Conservation (phyloP, 2,888 invertebrate genomes). For the Beris chalybata region DNA sequence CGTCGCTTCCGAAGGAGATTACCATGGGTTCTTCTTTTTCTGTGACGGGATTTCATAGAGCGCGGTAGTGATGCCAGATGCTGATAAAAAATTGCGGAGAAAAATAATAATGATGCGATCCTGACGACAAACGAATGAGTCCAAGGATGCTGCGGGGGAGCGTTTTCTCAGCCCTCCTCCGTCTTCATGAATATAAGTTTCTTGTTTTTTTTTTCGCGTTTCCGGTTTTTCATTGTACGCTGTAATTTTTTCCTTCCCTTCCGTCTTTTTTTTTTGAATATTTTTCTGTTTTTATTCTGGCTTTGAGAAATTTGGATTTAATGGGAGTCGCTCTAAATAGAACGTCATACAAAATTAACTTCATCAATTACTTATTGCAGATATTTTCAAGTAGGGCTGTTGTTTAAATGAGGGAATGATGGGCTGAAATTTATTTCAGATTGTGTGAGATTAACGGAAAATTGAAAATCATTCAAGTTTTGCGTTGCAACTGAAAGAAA, state of each 20-base stretch:
- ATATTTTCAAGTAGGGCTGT: no score
- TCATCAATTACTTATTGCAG: no score
- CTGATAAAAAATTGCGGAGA: conserved; percentile 38
- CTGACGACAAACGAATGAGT: conserved; percentile 35
- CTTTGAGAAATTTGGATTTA: conserved; percentile 1
- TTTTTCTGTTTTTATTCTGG: no score
- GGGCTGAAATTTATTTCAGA: no score
- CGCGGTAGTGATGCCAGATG: conserved; percentile 34
- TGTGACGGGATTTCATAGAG: neutral
- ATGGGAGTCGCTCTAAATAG: neutral
- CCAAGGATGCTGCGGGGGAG: conserved; percentile 14
- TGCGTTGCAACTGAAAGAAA: no score
- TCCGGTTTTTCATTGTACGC: neutral
- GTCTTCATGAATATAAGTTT: neutral
- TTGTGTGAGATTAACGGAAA: no score
- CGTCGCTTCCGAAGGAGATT: conserved; percentile 15
- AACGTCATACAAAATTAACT: no score
- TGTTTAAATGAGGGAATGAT: no score
- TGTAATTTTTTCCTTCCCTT: conserved; percentile 15
- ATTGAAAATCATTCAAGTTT: no score
- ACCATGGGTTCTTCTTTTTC: conserved; percentile 20
- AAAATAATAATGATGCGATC: conserved; percentile 40
- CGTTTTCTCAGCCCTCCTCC: neutral
- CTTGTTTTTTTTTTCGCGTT: neutral
- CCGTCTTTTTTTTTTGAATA: neutral